Percentiles rank a stretch among this genome's conserved stretches.
phyloP scores from a whole-genome alignment of 2,113 vertebrate species.

The Halichoeres trimaculatus region DNA sequence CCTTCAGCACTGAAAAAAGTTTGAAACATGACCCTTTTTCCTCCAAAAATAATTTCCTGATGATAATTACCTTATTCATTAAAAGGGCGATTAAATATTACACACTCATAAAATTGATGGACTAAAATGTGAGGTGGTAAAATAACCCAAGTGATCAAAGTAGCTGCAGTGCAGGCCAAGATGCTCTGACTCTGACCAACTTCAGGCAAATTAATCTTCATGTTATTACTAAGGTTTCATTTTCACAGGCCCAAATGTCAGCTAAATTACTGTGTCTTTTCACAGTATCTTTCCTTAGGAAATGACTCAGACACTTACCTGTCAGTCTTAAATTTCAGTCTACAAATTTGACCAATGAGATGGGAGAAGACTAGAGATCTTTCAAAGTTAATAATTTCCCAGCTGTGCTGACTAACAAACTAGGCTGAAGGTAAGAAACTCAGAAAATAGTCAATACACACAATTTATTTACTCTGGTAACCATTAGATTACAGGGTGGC shows the following conservation, averaged over 20 bases:
- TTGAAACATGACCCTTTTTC: background rate
- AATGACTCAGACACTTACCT: too few species aligned
- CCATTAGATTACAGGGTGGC: too few species aligned
- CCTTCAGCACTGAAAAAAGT: background rate
- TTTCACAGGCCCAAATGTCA: background rate
- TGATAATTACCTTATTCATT: background rate
- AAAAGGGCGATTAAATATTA: background rate
- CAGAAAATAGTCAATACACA: too few species aligned
- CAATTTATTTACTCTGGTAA: too few species aligned
- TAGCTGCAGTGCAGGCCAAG: background rate
- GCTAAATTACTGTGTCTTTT: too few species aligned
- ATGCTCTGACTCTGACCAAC: background rate
- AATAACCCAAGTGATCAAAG: background rate
- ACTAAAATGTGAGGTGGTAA: background rate
- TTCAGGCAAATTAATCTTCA: background rate
- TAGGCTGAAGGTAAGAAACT: too few species aligned
- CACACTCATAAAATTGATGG: background rate
- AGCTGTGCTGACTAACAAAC: too few species aligned
- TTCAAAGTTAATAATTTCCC: too few species aligned
- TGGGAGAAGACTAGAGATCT: too few species aligned
- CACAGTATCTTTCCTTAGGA: background rate
- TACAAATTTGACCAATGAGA: too few species aligned
- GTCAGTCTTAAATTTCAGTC: too few species aligned
- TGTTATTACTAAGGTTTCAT: background rate
- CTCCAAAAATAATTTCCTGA: background rate